Evolutionary conservation across 2,888 invertebrate species (phyloP), one percentile per base, ranked within the genome.

Genomic region (Eulithis testata): DNA sequence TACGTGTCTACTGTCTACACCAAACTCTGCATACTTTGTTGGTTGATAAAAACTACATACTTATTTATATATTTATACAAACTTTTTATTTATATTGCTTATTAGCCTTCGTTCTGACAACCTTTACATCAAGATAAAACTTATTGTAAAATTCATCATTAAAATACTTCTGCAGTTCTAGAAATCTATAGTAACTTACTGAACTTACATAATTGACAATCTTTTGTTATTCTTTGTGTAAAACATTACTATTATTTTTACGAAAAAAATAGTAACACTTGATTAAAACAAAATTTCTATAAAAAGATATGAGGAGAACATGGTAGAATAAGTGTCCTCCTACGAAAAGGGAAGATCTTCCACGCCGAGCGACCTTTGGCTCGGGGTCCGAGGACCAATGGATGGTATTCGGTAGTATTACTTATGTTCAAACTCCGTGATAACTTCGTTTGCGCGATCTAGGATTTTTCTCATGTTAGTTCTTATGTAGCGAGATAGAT

Each of bases 191-290:
- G 21, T 21, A 40, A 49, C 31, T 31, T 31, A 31, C 31, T 31
- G 31, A 21, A 47, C 8, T 14, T 49, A 47, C 14, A 11, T 49
- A 51, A 51, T 51, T 51, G 31, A 50, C 50, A 50, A 31, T 51
- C 11, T 31, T 51, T 37, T 53, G 14, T 53, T 36, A 52, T 53
- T 53, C 6, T 49, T 49, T 5, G 21, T 21, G 11, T 49, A 49
- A 3, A 49, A 49, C 21, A 12, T 21, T 21, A 21, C 49, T 49
- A 49, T 11, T 21, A 49, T 21, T 49, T 49, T 49, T 9, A 21
- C 14, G 49, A 49, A 21, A 49, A 47, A 14, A 49, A 12, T 21
- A 21, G 21, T 21, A 21, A 21, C 21, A 21, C 21, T 1, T 12
- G 8, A 51, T n/a, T 31, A 27, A 43, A 27, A n/a, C 36, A 3